phyloP scores from a whole-genome alignment of 2,113 vertebrate genomes.

The Notarius lentiginosus region DNA sequence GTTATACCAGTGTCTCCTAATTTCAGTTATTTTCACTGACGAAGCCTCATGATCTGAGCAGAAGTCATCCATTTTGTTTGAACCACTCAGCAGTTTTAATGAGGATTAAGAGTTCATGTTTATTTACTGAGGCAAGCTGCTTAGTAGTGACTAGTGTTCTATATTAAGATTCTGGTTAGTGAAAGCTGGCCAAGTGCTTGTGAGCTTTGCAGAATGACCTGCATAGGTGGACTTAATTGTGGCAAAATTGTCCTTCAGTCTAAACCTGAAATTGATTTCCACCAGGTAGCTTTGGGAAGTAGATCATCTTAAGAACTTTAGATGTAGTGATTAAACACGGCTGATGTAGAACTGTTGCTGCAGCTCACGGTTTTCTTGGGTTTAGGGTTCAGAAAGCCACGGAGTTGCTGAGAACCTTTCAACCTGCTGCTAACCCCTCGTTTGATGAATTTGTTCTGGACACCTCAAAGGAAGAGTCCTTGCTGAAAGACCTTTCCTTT shows the following conservation, averaged over 20 bases:
- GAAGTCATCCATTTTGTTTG: background rate
- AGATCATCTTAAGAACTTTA: conserved; percentile 1
- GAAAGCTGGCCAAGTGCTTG: conserved; percentile 43
- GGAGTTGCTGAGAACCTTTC: conserved; percentile 89
- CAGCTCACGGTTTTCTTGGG: background rate
- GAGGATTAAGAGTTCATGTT: conserved; percentile 5
- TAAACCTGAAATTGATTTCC: conserved; percentile 66
- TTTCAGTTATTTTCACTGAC: background rate
- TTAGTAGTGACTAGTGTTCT: conserved; percentile 33
- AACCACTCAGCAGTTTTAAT: background rate
- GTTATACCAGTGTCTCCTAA: conserved; percentile 70
- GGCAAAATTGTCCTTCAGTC: conserved; percentile 18
- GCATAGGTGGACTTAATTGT: conserved; percentile 36
- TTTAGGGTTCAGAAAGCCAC: conserved; percentile 92
- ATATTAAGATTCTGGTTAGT: background rate
- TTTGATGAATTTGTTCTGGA: conserved; percentile 92
- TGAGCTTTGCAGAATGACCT: conserved; percentile 43
- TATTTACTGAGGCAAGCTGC: background rate
- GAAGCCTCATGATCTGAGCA: background rate
- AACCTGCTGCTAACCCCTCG: conserved; percentile 82
- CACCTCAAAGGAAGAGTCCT: conserved; percentile 80
- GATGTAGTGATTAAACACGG: background rate
- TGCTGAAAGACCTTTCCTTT: conserved; percentile 86
- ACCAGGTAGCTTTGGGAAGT: conserved; percentile 62
- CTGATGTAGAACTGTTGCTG: background rate